Conservation (phyloP, 1,140 invertebrate genomes). For the Wiebesia pumilae region DNA sequence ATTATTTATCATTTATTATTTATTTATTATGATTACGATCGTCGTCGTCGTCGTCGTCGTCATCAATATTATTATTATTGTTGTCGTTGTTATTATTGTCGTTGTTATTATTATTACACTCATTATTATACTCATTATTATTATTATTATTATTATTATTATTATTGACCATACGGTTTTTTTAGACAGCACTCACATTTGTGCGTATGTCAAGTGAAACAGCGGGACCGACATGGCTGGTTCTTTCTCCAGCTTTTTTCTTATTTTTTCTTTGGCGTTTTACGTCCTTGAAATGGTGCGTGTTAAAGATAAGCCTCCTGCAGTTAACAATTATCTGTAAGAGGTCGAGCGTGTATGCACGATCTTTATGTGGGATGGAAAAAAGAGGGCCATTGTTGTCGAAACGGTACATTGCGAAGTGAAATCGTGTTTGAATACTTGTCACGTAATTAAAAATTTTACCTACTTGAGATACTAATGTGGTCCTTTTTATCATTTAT, state of each 20-base stretch:
- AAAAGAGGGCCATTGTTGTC: conserved; percentile 41
- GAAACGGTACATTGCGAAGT: conserved; percentile 32
- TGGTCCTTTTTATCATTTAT: not conserved
- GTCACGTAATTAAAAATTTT: conserved; percentile 10
- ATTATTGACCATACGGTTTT: not conserved
- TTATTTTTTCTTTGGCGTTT: conserved; percentile 22
- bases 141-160: not conserved
- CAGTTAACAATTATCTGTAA: conserved; percentile 48
- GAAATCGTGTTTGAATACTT: not conserved
- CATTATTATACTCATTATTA: conserved; percentile 2
- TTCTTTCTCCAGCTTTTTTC: conserved; percentile 32
- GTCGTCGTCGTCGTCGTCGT: not conserved
- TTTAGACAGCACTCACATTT: not conserved
- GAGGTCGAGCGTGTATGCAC: conserved; percentile 12
- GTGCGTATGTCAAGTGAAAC: conserved; percentile 1
- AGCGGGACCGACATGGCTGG: not conserved
- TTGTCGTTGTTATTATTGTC: not conserved
- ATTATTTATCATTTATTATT: too few relatives aligned
- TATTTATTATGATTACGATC: too few relatives aligned
- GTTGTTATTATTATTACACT: conserved; percentile 43
- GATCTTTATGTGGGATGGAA: conserved; percentile 42
- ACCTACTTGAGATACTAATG: not conserved
- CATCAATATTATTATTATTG: not conserved
- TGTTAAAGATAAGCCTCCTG: conserved; percentile 50
- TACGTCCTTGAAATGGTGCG: conserved; percentile 41